Conservation (phyloP, 2,113 vertebrate genomes). For the Rutilus rutilus region DNA sequence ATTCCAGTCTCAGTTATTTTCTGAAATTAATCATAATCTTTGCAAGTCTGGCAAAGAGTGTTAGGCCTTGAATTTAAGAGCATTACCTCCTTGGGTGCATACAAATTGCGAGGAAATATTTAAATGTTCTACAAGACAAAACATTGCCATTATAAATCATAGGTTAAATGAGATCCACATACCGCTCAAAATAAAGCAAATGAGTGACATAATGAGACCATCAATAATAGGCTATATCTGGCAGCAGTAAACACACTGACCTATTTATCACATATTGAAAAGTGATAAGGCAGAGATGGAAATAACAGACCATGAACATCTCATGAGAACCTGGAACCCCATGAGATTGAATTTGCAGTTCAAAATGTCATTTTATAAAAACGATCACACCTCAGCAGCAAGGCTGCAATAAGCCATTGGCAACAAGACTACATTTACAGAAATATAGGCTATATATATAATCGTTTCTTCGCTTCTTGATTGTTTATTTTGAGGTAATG, state of each 20-base stretch:
- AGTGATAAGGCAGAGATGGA: slow-evolving; percentile 34
- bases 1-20: slow-evolving; percentile 18
- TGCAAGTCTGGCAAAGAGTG: background rate
- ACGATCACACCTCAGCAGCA: slow-evolving; percentile 31
- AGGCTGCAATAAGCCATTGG: background rate
- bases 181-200: slow-evolving; percentile 21
- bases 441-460: too few species aligned
- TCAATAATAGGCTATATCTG: slow-evolving; percentile 28
- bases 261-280: slow-evolving; percentile 38
- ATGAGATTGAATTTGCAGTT: slow-evolving; percentile 45
- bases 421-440: background rate
- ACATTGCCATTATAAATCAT: background rate
- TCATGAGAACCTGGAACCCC: slow-evolving; percentile 5
- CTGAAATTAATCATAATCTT: slow-evolving; percentile 16
- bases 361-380: slow-evolving; percentile 39
- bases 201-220: slow-evolving; percentile 35
- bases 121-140: background rate
- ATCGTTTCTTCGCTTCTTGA: too few species aligned
- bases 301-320: slow-evolving; percentile 46
- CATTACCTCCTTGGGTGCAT: slow-evolving; percentile 5
- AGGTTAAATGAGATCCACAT: background rate
- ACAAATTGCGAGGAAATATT: background rate
- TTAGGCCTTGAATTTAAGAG: background rate
- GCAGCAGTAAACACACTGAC: slow-evolving; percentile 38
- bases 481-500: too few species aligned